These are phyloP conservation scores for Pemphigus obesinymphae DNA, from an alignment of 1,140 invertebrate species.

Conservation along the genomic window DNA sequence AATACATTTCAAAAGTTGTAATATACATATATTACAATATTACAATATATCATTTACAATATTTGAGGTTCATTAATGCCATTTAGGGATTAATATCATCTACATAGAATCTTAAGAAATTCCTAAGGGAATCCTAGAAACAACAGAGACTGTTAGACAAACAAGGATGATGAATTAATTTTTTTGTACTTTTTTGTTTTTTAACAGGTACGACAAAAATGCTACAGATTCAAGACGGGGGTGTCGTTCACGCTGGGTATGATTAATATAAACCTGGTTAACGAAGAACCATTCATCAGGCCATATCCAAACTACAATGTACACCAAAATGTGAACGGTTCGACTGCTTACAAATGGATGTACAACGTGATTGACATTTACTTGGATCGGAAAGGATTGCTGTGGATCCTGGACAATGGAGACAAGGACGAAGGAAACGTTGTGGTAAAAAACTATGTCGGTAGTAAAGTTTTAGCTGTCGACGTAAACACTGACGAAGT, in stretches of 20 bases:
- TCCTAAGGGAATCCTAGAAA: too few relatives aligned
- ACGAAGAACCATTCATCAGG: not conserved
- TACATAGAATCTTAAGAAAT: too few relatives aligned
- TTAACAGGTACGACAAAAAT: too few relatives aligned
- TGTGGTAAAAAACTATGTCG: not conserved
- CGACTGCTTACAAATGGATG: not conserved
- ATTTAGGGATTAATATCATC: too few relatives aligned
- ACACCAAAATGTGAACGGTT: not conserved
- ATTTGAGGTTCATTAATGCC: too few relatives aligned
- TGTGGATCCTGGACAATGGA: not conserved
- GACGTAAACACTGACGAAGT: not conserved
- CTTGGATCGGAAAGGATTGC: not conserved
- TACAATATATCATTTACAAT: too few relatives aligned
- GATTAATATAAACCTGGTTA: not conserved
- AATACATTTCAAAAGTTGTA: too few relatives aligned
- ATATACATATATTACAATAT: too few relatives aligned
- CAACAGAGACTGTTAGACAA: too few relatives aligned
- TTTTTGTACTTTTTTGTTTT: too few relatives aligned
- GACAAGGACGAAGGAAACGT: not conserved
- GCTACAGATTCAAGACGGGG: not conserved
- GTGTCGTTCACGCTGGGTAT: not conserved
- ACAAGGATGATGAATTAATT: too few relatives aligned
- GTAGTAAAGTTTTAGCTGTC: not conserved
- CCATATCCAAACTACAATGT: not conserved
- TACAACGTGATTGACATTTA: not conserved